Base-by-base conservation (phyloP, 2,888 invertebrate species). In the Trissoscelio sp. region DNA sequence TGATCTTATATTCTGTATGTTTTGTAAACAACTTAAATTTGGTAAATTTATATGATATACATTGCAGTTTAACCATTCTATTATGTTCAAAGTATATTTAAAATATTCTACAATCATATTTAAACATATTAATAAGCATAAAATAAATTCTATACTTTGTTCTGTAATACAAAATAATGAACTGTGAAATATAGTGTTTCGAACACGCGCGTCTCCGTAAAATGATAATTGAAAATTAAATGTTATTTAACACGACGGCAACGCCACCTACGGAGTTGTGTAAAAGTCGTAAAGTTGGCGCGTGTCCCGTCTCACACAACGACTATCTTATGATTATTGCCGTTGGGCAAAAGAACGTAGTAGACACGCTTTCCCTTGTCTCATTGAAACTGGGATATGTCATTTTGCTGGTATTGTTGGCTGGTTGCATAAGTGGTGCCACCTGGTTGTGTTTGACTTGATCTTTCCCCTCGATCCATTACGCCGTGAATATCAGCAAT, bases 291-390 rank as follows among this genome's bases (percentile, higher is more conserved):
- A 3, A 42, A 48, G 14, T 16, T 20, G 39, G 18, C 58, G 66
- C 46, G 58, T 60, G 57, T 83, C 85, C 64, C 73, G 58, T 77
- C 83, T 79, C 69, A 83, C 79, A 91, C 70, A 90, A 91, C 90
- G 69, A 91, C 91, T 81, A 91, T 90, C 82, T 91, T 91, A 69
- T 91, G 91, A 85, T 90, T 91, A 85, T 91, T 90, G 83, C 90
- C 91, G 84, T 91, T 90, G n/a, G 91, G 91, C 87, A 91, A 87
- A 83, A 91, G 90, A 86, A 91, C 91, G 81, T 91, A 91, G 85
- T 91, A 91, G 89, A 91, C 91, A 88, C 90, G 91, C 89, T 90
- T 91, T 82, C 88, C 91, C 88, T 91, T 91, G 87, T 91, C 91
- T 91, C 91, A 91, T 91, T 91, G 91, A 86, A 89, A 91, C 60